Conservation (phyloP, 2,113 vertebrate species). For the Aphyosemion australe region DNA sequence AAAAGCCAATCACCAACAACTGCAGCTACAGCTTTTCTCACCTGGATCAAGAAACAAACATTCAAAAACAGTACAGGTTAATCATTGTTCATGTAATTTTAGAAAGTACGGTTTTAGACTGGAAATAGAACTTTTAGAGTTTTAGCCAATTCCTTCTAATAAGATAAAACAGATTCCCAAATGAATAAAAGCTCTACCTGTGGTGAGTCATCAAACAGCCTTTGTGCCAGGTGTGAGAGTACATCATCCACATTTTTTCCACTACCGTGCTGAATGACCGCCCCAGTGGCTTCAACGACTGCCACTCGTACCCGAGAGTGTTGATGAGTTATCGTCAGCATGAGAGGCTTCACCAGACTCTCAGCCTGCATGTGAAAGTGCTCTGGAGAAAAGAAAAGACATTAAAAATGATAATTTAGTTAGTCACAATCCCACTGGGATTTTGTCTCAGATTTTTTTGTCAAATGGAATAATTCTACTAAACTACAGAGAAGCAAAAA, state of each 20-base stretch:
- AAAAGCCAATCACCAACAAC: constrained; percentile 91
- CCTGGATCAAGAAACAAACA: constrained; percentile 71
- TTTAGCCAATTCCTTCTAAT: not conserved
- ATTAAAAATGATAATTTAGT: not conserved
- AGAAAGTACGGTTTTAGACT: not conserved
- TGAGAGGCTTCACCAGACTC: constrained; percentile 87
- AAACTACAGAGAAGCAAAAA: no score
- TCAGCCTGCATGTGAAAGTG: constrained; percentile 96
- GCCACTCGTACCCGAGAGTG: constrained; percentile 91
- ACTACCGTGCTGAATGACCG: constrained; percentile 86
- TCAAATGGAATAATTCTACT: no score
- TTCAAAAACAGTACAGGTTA: not conserved
- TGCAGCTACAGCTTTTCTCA: constrained; percentile 85
- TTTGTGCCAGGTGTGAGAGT: constrained; percentile 91
- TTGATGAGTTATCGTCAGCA: constrained; percentile 91
- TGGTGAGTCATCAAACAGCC: constrained; percentile 92
- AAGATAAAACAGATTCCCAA: not conserved
- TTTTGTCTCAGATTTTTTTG: no score
- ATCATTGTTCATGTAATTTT: not conserved
- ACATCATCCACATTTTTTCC: constrained; percentile 90
- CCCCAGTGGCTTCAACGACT: constrained; percentile 86
- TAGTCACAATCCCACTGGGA: not conserved
- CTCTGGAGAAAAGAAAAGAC: constrained; percentile 73
- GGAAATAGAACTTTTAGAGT: not conserved
- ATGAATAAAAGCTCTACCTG: constrained; percentile 78